Percentiles rank a stretch among this genome's conserved stretches.
Conservation (phyloP, 2,113 vertebrate genomes). For the Drymodes brunneopygia region DNA sequence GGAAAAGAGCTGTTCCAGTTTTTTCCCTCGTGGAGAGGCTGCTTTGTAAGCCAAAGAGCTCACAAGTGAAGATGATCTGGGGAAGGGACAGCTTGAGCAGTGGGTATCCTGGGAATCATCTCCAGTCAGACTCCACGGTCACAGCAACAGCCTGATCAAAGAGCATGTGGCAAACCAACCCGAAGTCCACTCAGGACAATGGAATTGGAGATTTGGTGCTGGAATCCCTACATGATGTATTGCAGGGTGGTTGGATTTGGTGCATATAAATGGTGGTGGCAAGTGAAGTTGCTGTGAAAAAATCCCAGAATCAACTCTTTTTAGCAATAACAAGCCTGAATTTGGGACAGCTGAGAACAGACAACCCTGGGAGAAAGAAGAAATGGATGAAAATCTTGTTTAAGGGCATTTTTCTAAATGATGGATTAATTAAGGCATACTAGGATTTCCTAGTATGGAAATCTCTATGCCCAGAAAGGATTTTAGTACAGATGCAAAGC, state of each 20-base stretch:
- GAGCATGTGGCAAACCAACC: neutral
- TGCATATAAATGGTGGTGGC: accelerated
- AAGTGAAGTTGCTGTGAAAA: neutral
- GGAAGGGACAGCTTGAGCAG: neutral
- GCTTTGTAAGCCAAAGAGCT: neutral
- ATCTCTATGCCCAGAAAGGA: neutral
- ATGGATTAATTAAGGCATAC: neutral
- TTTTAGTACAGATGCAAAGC: neutral
- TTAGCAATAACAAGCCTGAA: neutral
- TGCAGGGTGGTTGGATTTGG: neutral
- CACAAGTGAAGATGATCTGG: neutral
- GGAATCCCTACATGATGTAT: accelerated
- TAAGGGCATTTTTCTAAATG: neutral
- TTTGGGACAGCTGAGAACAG: neutral
- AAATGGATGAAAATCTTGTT: neutral
- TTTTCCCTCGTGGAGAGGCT: neutral
- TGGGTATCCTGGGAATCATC: neutral
- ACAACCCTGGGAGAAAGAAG: neutral
- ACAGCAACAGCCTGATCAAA: neutral
- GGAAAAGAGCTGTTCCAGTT: neutral
- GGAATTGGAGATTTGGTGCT: neutral
- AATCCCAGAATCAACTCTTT: neutral
- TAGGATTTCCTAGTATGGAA: neutral
- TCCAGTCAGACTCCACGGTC: neutral
- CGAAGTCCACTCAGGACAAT: neutral